Percentiles rank a stretch among this genome's conserved stretches.
Conservation (phyloP, 2,888 invertebrate genomes). For the Sialis lutaria region DNA sequence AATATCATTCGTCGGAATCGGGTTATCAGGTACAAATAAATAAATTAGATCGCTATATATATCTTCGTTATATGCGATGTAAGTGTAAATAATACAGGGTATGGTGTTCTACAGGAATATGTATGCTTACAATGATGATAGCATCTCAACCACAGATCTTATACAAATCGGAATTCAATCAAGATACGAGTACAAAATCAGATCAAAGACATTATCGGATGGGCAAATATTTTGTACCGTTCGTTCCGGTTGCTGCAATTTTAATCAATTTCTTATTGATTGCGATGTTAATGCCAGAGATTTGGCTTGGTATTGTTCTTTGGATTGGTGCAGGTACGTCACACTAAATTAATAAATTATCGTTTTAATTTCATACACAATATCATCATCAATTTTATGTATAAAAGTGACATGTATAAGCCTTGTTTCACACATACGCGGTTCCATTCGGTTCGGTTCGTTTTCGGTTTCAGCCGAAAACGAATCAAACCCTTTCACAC, state of each 20-base stretch:
- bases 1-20: slow-evolving; percentile 15
- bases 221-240: slow-evolving; percentile 16
- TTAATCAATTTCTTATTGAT: slow-evolving; percentile 29
- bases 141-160: slow-evolving; percentile 32
- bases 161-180: slow-evolving; percentile 2
- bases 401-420: too few relatives aligned
- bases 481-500: too few relatives aligned
- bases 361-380: too few relatives aligned
- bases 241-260: slow-evolving; percentile 29
- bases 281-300: slow-evolving; percentile 35
- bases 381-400: too few relatives aligned
- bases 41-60: background rate
- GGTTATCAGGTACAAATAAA: slow-evolving; percentile 14
- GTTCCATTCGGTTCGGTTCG: too few relatives aligned
- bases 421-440: too few relatives aligned
- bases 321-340: slow-evolving; percentile 39
- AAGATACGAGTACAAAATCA: background rate
- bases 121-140: slow-evolving; percentile 30
- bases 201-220: slow-evolving; percentile 1
- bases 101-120: slow-evolving; percentile 29
- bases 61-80: slow-evolving; percentile 18
- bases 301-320: slow-evolving; percentile 41
- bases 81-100: slow-evolving; percentile 17
- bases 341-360: background rate
- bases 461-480: too few relatives aligned